Conservation (phyloP, 1,140 invertebrate species). For the Caenorhabditis brenneri region DNA sequence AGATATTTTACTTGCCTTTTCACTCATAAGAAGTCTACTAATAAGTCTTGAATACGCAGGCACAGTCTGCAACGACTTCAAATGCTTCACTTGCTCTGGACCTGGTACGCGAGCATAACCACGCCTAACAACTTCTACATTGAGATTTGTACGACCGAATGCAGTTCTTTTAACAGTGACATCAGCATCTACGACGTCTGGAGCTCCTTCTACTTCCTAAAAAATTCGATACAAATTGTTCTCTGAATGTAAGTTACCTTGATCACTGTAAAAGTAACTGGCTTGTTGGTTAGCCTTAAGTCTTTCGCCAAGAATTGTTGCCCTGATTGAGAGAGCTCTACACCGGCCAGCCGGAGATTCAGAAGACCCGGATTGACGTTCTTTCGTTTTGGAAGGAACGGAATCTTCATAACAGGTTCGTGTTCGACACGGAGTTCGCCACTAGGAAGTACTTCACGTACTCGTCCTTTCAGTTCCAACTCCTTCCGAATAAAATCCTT, state of each 20-base stretch:
- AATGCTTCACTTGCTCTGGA: conserved; percentile 62
- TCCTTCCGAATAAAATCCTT: conserved; percentile 67
- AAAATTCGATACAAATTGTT: too few species aligned
- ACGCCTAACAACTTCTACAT: conserved; percentile 65
- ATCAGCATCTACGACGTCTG: conserved; percentile 52
- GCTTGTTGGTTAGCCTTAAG: conserved; percentile 60
- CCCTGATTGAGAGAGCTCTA: conserved; percentile 66
- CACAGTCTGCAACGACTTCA: conserved; percentile 64
- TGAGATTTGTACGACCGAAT: conserved; percentile 63
- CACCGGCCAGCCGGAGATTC: conserved; percentile 65
- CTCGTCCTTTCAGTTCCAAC: conserved; percentile 62
- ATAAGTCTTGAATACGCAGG: conserved; percentile 67
- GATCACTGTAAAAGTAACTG: conserved; percentile 64
- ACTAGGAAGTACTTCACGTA: conserved; percentile 60
- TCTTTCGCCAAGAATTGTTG: conserved; percentile 65
- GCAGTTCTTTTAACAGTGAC: conserved; percentile 57
- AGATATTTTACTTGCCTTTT: conserved; percentile 58
- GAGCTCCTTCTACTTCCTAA: conserved; percentile 21
- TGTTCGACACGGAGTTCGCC: conserved; percentile 65
- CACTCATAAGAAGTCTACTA: conserved; percentile 63
- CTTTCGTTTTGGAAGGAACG: conserved; percentile 53
- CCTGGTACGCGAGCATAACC: conserved; percentile 65
- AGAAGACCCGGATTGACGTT: conserved; percentile 56
- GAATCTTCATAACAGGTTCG: conserved; percentile 61
- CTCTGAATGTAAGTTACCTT: too few species aligned